Conservation (phyloP, 1,140 invertebrate genomes). For the Hypsibius dujardini region DNA sequence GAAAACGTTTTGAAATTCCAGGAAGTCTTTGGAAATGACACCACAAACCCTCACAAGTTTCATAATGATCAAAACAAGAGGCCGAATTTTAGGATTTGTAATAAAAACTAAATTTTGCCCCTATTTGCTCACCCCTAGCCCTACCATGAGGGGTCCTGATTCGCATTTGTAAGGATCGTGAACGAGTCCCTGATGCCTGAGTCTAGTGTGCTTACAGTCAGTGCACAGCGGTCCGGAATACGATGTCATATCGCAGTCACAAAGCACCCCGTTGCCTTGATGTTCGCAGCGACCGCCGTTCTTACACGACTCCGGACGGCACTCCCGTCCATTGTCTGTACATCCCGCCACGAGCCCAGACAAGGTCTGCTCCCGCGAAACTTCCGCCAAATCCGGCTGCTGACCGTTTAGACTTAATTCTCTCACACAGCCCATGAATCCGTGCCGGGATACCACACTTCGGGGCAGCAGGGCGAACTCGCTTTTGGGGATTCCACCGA, state of each 20-base stretch:
- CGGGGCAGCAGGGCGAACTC: conserved; percentile 59
- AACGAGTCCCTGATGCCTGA: too few species aligned
- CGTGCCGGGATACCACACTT: conserved; percentile 58
- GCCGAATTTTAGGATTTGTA: too few species aligned
- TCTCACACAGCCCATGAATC: conserved; percentile 82
- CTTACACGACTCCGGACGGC: conserved; percentile 67
- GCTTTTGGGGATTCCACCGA: conserved; percentile 66
- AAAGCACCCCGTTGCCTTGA: conserved; percentile 82
- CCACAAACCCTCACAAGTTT: too few species aligned
- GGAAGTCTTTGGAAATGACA: too few species aligned
- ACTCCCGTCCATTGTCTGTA: conserved; percentile 48
- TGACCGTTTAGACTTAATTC: conserved; percentile 78
- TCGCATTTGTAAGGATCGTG: too few species aligned
- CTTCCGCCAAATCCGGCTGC: conserved; percentile 25
- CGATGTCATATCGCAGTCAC: conserved; percentile 85
- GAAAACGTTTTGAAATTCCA: too few species aligned
- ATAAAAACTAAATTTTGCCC: too few species aligned
- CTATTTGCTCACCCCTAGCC: too few species aligned
- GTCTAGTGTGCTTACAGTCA: too few species aligned
- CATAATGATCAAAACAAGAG: too few species aligned
- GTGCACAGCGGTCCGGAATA: conserved; percentile 78
- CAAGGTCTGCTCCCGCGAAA: conserved; percentile 25
- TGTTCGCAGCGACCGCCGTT: conserved; percentile 75
- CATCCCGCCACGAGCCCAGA: conserved; percentile 27
- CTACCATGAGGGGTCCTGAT: too few species aligned